These are phyloP conservation scores for Arremon aurantiirostris DNA, from an alignment of 2,797 vertebrate genomes.

Conservation along the genomic window DNA sequence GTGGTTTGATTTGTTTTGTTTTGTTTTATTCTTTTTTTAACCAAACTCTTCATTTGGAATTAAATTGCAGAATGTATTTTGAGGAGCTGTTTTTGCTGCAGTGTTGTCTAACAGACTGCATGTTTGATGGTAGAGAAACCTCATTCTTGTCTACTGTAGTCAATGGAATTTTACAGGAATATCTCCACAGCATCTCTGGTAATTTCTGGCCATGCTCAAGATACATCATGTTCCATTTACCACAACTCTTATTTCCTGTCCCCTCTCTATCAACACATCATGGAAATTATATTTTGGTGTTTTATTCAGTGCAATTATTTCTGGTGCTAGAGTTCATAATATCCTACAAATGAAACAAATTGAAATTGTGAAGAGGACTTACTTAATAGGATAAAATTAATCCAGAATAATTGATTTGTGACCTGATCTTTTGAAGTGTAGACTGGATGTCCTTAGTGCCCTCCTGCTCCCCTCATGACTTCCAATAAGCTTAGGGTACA, in stretches of 20 bases:
- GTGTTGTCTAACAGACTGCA: not conserved
- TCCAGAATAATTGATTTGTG: constrained; percentile 43
- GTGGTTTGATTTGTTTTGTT: not conserved
- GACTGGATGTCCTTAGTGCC: not conserved
- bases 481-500: not conserved
- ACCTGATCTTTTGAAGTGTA: not conserved
- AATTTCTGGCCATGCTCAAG: not conserved
- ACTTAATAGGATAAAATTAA: constrained; percentile 28
- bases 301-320: not conserved
- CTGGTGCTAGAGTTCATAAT: not conserved
- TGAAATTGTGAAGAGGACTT: not conserved
- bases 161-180: constrained; percentile 35
- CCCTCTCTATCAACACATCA: not conserved
- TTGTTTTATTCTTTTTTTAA: not conserved
- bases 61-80: not conserved
- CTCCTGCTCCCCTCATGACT: constrained; percentile 13
- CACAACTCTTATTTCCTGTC: not conserved
- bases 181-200: not conserved
- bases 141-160: not conserved
- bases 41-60: not conserved
- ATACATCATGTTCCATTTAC: not conserved
- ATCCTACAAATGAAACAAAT: constrained; percentile 10
- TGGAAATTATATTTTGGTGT: not conserved
- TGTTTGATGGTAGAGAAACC: not conserved
- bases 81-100: not conserved